Conservation (phyloP, 2,888 invertebrate genomes). For the Folsomia manolachei region DNA sequence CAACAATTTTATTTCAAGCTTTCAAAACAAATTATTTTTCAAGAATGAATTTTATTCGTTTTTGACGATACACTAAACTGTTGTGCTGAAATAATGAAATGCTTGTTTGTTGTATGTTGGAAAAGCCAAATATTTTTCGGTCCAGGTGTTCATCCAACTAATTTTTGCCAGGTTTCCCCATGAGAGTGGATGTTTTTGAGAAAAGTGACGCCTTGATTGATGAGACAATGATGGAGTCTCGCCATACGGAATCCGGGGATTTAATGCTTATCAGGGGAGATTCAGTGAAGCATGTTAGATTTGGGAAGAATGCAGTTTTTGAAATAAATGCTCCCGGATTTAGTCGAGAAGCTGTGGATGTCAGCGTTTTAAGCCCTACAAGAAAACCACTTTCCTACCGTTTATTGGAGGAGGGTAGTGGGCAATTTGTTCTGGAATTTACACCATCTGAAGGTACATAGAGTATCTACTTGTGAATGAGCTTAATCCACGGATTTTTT, state of each 20-base stretch:
- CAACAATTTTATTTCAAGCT: too few species aligned
- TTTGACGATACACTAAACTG: too few species aligned
- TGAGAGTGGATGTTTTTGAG: slow-evolving; percentile 86
- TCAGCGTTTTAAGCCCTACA: slow-evolving; percentile 69
- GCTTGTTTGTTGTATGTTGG: too few species aligned
- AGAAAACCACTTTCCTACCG: slow-evolving; percentile 78
- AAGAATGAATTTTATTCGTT: too few species aligned
- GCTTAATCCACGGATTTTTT: too few species aligned
- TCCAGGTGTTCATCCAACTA: neutral
- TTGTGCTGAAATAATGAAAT: too few species aligned
- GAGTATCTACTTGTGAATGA: too few species aligned
- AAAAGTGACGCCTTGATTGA: slow-evolving; percentile 57
- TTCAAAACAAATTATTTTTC: too few species aligned
- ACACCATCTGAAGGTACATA: slow-evolving; percentile 84
- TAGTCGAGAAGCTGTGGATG: slow-evolving; percentile 59
- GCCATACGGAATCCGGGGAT: slow-evolving; percentile 39
- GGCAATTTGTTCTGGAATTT: slow-evolving; percentile 86
- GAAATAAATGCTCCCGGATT: slow-evolving; percentile 73
- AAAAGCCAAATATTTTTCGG: neutral
- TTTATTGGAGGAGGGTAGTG: slow-evolving; percentile 75
- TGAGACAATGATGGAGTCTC: slow-evolving; percentile 53
- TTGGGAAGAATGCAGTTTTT: slow-evolving; percentile 83
- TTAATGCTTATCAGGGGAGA: slow-evolving; percentile 41
- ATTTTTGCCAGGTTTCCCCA: slow-evolving; percentile 76
- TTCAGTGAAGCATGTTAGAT: slow-evolving; percentile 70